Percentiles rank a stretch among this genome's conserved stretches.
These are phyloP conservation scores for Cyrtonyx montezumae DNA, from an alignment of 2,113 vertebrate genomes.

Conservation along the genomic window DNA sequence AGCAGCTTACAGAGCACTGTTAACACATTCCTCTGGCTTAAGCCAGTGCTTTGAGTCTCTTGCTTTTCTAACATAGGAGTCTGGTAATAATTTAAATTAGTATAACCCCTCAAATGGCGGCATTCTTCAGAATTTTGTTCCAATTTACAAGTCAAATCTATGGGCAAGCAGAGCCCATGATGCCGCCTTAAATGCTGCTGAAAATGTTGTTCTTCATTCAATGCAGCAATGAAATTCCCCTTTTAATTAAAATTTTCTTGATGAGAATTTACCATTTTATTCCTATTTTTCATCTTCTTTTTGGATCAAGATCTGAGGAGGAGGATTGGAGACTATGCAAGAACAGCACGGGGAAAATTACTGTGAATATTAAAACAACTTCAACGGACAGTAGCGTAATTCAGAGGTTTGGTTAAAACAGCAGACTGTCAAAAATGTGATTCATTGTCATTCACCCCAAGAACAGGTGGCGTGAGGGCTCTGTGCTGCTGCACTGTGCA, in stretches of 20 bases:
- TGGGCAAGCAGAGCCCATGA: neutral
- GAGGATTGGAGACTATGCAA: conserved; percentile 35
- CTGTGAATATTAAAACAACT: conserved; percentile 46
- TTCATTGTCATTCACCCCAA: conserved; percentile 49
- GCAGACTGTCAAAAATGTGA: conserved; percentile 49
- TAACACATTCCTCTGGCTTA: conserved; percentile 41
- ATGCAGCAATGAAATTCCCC: neutral
- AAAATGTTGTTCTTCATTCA: conserved; percentile 39
- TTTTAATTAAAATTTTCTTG: conserved; percentile 29
- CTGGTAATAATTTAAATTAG: conserved; percentile 64
- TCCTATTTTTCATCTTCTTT: conserved; percentile 21
- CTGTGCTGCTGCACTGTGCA: neutral
- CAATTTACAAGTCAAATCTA: conserved; percentile 67
- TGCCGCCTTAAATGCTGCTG: conserved; percentile 27
- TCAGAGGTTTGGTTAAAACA: conserved; percentile 64
- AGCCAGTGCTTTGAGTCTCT: conserved; percentile 15
- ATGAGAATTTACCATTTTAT: conserved; percentile 35
- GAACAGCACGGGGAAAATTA: conserved; percentile 28
- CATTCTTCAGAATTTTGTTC: conserved; percentile 28
- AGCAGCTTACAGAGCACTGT: conserved; percentile 51
- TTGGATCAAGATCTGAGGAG: conserved; percentile 43
- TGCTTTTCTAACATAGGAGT: conserved; percentile 14
- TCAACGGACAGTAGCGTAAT: conserved; percentile 50
- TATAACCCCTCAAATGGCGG: conserved; percentile 16
- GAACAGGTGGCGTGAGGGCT: neutral